Evolutionary conservation across 1,140 invertebrate genomes (phyloP), one percentile per base, ranked within the genome.

Genomic region (Phymastichus coffea): DNA sequence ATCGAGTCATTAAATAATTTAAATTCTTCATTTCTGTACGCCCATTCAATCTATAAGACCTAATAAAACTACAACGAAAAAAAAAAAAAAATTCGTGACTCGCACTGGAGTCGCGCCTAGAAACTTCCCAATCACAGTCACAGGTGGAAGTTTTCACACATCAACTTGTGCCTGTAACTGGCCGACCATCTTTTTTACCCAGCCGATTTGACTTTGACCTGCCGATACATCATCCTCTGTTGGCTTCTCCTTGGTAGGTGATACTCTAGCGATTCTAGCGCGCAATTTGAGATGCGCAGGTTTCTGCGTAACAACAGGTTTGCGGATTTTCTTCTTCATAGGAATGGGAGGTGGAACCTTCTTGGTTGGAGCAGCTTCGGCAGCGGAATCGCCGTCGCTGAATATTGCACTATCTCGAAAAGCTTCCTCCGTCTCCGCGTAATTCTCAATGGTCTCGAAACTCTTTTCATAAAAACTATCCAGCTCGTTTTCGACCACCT

Each of bases 331-430:
- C 14, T 54, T 65, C 17, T 77, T 81, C 0, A 67, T 67, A 8
- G 79, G 77, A 8, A 80, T 70, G 0, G 79, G 80, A 3, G 79
- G 80, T 4, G 72, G 72, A 6, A 70, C 30, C 53, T 76, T 77
- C 7, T 14, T 17, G 1, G 0, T 0, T 20, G 0, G 7, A 41
- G 15, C 22, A 64, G 72, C 2, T 64, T 62, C 10, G 52, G 30
- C 15, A 52, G 44, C 19, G 57, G 87, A 83, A 35, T 87, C 87
- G 17, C 80, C 82, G 64, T 93, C 91, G 49, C 90, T 92, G 67
- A 92, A 93, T 70, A 92, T 89, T 65, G 91, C 91, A 67, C 89
- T 91, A 72, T 93, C 91, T 66, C 91, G 82, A 68, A 91, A 91
- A 1, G 85, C 82, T 58, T 89, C 88, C 53, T 87, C 85, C 6